Evolutionary conservation across 1,140 invertebrate genomes (phyloP).

Genomic region (Telenomus remus): DNA sequence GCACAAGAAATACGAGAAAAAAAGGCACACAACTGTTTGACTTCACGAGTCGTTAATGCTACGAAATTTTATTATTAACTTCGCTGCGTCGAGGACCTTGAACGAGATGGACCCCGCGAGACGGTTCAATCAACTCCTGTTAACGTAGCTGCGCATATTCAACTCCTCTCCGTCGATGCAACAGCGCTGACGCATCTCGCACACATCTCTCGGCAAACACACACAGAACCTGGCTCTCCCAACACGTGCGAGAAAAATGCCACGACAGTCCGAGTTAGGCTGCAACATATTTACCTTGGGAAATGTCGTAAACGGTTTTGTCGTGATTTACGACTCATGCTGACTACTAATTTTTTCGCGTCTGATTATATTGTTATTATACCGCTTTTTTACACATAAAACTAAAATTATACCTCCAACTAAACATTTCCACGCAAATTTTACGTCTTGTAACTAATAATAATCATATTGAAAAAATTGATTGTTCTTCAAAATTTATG

Average conservation of each 20-base stretch:
- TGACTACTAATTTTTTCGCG: not conserved
- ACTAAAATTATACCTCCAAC: slow-evolving; percentile 21
- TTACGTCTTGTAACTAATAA: too few species aligned
- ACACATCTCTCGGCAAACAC: slow-evolving; percentile 25
- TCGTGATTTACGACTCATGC: slow-evolving; percentile 22
- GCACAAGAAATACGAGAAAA: slow-evolving; percentile 3
- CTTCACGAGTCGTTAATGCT: slow-evolving; percentile 34
- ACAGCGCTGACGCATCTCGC: slow-evolving; percentile 51
- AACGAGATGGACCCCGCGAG: slow-evolving; percentile 58
- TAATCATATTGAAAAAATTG: too few species aligned
- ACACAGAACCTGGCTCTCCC: slow-evolving; percentile 4
- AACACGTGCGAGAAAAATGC: slow-evolving; percentile 43
- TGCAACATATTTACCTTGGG: slow-evolving; percentile 28
- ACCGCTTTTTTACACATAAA: not conserved
- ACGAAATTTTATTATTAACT: slow-evolving; percentile 58
- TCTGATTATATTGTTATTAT: too few species aligned
- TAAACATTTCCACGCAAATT: too few species aligned
- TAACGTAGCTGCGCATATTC: slow-evolving; percentile 58
- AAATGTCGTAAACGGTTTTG: slow-evolving; percentile 26
- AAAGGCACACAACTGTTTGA: slow-evolving; percentile 4
- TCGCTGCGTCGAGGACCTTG: slow-evolving; percentile 54
- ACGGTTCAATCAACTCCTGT: slow-evolving; percentile 61
- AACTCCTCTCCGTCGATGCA: slow-evolving; percentile 44
- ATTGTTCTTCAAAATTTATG: too few species aligned
- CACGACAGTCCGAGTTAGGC: slow-evolving; percentile 3